A percentile compares a stretch with the other conserved stretches of the same genome.
These are phyloP conservation scores for Caenorhabditis plicata DNA, from an alignment of 2,888 invertebrate species.

Conservation along the genomic window DNA sequence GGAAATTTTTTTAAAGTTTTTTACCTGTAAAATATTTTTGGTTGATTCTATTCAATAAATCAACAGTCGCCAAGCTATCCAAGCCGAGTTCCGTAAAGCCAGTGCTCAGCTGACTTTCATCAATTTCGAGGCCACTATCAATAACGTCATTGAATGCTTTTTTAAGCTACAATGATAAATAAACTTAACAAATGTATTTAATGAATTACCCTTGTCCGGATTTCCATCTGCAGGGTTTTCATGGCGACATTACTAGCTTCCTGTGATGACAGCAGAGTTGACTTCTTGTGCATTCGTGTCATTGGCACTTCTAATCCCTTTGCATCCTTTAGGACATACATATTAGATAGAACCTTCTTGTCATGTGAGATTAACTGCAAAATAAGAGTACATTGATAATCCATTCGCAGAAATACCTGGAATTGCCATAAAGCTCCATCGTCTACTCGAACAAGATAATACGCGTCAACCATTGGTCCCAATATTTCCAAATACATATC, in stretches of 20 bases:
- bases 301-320: conserved; percentile 25
- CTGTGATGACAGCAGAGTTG: conserved; percentile 28
- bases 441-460: conserved; percentile 30
- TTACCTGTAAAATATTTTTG: conserved; percentile 32
- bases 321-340: conserved; percentile 26
- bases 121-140: conserved; percentile 25
- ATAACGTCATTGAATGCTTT: conserved; percentile 27
- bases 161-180: conserved; percentile 6
- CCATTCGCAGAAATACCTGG: conserved; percentile 29
- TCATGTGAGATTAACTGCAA: conserved; percentile 21
- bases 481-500: conserved; percentile 30
- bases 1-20: background rate
- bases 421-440: conserved; percentile 34
- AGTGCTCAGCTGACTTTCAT: conserved; percentile 22
- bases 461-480: conserved; percentile 9
- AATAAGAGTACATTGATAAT: too few relatives aligned
- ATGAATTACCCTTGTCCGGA: conserved; percentile 13
- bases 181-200: background rate
- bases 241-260: conserved; percentile 20
- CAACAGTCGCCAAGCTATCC: conserved; percentile 55
- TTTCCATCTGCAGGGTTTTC: conserved; percentile 24
- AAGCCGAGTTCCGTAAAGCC: conserved; percentile 56
- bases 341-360: conserved; percentile 15
- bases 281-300: conserved; percentile 30
- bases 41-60: conserved; percentile 47